Evolutionary conservation across 2,797 vertebrate genomes (phyloP).

Genomic region (Acrossocheilus fasciatus): DNA sequence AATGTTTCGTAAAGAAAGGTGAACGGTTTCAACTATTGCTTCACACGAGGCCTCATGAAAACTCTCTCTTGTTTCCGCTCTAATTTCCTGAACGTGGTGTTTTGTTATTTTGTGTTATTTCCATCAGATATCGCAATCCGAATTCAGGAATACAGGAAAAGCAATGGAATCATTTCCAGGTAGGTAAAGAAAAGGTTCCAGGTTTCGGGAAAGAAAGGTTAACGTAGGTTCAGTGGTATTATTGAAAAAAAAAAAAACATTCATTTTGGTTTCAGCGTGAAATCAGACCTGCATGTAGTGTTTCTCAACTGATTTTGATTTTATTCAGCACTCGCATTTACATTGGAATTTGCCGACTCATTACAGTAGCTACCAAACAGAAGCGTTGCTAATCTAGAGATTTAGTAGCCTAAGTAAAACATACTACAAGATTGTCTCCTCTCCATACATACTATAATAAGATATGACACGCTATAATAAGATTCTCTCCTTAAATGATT

Average conservation of each 20-base stretch:
- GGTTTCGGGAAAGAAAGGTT: not conserved
- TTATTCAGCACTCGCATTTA: not conserved
- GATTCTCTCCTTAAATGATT: not conserved
- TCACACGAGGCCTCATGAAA: not conserved
- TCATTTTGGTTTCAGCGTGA: not conserved
- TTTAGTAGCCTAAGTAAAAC: not conserved
- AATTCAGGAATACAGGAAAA: not conserved
- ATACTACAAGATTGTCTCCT: too few species aligned
- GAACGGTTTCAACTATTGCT: not conserved
- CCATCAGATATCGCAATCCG: not conserved
- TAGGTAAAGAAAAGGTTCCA: conserved; percentile 65
- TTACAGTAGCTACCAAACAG: not conserved
- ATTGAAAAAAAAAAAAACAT: not conserved
- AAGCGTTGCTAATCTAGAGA: not conserved
- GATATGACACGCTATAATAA: not conserved
- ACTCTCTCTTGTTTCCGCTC: not conserved
- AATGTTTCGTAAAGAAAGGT: not conserved
- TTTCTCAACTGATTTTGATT: not conserved
- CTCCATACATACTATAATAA: too few species aligned
- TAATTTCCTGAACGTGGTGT: not conserved
- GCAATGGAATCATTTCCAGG: conserved; percentile 70
- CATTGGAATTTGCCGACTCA: not conserved
- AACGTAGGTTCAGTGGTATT: not conserved
- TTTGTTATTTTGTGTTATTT: not conserved
- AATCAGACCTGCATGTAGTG: not conserved